phyloP scores from a whole-genome alignment of 2,797 vertebrate species.

The Simalia tracyae region DNA sequence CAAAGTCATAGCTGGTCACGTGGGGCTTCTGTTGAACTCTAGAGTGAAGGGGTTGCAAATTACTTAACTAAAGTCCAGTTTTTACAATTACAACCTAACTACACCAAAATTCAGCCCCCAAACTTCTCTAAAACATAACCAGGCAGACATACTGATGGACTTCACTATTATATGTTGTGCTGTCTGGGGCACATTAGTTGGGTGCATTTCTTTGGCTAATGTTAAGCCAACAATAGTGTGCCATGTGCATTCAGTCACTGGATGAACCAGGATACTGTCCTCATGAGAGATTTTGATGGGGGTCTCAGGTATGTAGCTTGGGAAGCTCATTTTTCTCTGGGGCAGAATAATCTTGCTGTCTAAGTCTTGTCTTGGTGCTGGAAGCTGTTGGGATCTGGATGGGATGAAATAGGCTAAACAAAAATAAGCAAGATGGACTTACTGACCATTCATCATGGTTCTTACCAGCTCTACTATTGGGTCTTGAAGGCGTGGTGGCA shows the following conservation, averaged over 20 bases:
- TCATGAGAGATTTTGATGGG: too few species aligned
- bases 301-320: too few species aligned
- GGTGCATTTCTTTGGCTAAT: too few species aligned
- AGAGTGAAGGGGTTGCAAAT: constrained; percentile 21
- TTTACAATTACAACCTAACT: neutral
- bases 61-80: neutral
- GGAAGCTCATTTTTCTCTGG: too few species aligned
- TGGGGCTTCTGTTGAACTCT: constrained; percentile 78
- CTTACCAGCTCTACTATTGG: too few species aligned
- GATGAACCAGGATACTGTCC: too few species aligned
- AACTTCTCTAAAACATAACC: neutral
- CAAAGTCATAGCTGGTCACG: constrained; percentile 77
- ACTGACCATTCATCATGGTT: neutral
- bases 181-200: too few species aligned
- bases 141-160: neutral
- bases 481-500: too few species aligned
- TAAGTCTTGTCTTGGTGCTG: neutral
- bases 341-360: neutral
- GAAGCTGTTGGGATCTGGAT: neutral
- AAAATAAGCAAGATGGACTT: neutral
- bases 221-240: neutral
- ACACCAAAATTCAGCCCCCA: neutral
- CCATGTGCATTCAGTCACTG: too few species aligned
- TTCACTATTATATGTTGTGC: too few species aligned
- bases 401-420: neutral